phyloP scores from a whole-genome alignment of 2,113 vertebrate species.

The Xenopus laevis region DNA sequence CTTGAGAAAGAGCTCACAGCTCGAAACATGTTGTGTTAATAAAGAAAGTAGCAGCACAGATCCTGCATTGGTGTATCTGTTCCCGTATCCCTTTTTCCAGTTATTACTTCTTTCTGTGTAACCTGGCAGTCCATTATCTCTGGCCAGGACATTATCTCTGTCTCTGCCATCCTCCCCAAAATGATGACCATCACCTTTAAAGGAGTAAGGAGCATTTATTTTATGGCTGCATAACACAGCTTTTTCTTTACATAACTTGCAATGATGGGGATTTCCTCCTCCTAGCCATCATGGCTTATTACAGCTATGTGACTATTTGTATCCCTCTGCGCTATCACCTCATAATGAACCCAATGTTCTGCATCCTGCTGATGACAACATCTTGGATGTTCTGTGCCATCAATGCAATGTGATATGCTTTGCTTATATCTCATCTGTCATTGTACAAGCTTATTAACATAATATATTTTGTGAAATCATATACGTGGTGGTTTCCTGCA shows the following conservation, averaged over 20 bases:
- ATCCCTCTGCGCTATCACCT: constrained; percentile 46
- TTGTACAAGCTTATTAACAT: not conserved
- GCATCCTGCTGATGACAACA: not conserved
- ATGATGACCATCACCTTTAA: constrained; percentile 48
- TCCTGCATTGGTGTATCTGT: no score
- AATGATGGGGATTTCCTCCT: constrained; percentile 52
- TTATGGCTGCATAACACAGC: constrained; percentile 49
- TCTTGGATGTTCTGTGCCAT: not conserved
- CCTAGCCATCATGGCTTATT: constrained; percentile 52
- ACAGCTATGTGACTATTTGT: constrained; percentile 54
- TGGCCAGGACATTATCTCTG: constrained; percentile 53
- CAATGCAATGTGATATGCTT: not conserved
- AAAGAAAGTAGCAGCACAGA: no score
- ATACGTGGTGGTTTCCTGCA: not conserved
- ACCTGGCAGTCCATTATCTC: constrained; percentile 52
- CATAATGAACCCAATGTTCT: constrained; percentile 5
- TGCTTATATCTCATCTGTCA: not conserved
- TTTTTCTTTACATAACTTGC: constrained; percentile 54
- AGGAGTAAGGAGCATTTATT: constrained; percentile 45
- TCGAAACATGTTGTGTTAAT: no score
- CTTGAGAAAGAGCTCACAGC: no score
- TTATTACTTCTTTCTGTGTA: constrained; percentile 45
- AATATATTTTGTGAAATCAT: constrained; percentile 6
- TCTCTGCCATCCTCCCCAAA: constrained; percentile 53
- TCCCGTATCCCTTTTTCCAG: no score